phyloP scores from a whole-genome alignment of 2,797 vertebrate species.

The Thaleichthys pacificus region DNA sequence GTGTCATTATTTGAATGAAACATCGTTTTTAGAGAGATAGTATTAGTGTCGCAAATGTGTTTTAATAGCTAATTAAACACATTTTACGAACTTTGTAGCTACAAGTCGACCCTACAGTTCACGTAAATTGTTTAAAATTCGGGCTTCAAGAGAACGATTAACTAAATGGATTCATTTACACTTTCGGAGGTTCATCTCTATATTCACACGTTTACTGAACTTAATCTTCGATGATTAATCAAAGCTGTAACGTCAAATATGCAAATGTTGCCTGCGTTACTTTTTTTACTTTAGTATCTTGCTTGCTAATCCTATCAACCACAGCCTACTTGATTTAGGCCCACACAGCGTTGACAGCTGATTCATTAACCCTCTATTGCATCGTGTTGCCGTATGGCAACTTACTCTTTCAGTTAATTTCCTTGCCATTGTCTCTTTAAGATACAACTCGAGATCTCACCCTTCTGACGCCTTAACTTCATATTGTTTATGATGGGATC shows the following conservation, averaged over 20 bases:
- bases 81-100: background rate
- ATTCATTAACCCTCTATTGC: no score
- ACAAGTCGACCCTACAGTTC: constrained; percentile 6
- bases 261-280: no score
- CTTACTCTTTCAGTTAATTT: background rate
- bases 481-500: background rate
- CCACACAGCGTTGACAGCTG: no score
- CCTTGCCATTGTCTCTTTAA: background rate
- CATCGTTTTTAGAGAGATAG: background rate
- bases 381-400: background rate
- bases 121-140: constrained; percentile 41
- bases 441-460: background rate
- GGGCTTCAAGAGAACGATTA: constrained; percentile 65
- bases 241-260: no score
- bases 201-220: no score
- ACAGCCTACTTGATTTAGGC: no score
- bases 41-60: background rate
- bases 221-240: no score
- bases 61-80: background rate
- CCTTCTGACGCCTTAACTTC: background rate
- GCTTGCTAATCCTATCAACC: no score
- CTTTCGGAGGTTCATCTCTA: no score
- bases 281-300: no score
- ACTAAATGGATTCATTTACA: no score
- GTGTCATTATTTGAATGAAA: rapidly evolving